Percentiles rank a stretch among this genome's conserved stretches.
These are phyloP conservation scores for Panthera uncia DNA, from an alignment of 2,113 vertebrate genomes.

Conservation along the genomic window DNA sequence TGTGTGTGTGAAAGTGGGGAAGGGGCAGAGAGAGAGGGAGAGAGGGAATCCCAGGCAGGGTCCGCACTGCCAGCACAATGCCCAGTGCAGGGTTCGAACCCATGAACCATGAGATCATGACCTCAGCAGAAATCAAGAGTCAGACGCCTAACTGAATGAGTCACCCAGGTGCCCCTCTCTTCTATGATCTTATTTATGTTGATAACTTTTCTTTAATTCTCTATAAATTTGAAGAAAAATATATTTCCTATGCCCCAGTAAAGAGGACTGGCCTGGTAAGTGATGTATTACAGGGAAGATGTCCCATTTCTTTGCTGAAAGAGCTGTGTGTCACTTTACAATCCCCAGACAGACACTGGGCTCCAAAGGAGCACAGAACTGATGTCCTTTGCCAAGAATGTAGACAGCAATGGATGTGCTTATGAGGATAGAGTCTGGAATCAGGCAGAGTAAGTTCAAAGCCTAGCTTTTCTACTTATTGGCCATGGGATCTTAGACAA, in stretches of 20 bases:
- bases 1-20: too few species aligned
- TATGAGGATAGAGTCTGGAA: not conserved
- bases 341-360: not conserved
- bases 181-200: not conserved
- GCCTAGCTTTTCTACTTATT: not conserved
- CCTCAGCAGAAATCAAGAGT: too few species aligned
- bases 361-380: not conserved
- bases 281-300: not conserved
- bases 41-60: too few species aligned
- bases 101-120: too few species aligned
- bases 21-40: too few species aligned
- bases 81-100: too few species aligned
- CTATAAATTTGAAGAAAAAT: not conserved
- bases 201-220: not conserved
- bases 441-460: not conserved
- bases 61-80: too few species aligned
- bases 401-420: not conserved
- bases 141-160: too few species aligned
- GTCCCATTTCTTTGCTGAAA: not conserved
- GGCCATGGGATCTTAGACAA: not conserved
- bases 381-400: not conserved
- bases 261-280: not conserved
- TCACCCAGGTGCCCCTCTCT: not conserved
- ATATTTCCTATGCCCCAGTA: not conserved
- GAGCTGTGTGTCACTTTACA: not conserved